Base-by-base conservation (phyloP, 1,140 invertebrate genomes). In the Drosophila oshimai region DNA sequence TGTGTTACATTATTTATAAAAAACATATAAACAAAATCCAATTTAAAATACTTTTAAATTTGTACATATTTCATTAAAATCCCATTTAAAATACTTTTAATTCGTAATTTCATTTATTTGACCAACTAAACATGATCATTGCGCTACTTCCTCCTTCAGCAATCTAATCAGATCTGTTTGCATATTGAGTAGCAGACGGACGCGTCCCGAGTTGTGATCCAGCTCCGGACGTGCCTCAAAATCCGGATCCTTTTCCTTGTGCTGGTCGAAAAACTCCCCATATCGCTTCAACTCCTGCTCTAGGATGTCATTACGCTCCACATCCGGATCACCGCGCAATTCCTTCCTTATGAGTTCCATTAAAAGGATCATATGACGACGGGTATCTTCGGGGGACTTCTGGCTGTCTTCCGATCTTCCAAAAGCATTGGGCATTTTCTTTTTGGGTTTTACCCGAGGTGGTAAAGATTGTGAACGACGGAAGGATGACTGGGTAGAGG, bases 81-180 rank as follows among this genome's bases (percentile, higher is more conserved):
- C n/a, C n/a, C n/a, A n/a, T n/a, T n/a, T n/a, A n/a, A n/a, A n/a
- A n/a, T n/a, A n/a, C n/a, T 15, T 12, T 34, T 0, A 13, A 12
- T 34, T 34, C 4, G 0, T 2, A 5, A 12, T 34, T 34, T 12
- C 22, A 22, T 22, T 22, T 22, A 6, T 12, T 12, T 12, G n/a
- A 13, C 7, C n/a, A 26, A 13, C 20, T 7, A 44, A 34, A 29
- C 5, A 3, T 0, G 6, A n/a, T 24, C 3, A 36, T 18, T 18
- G 7, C 2, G 12, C 5, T 1, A 13, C 3, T 29, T 20, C 31
- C 1, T 89, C 58, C 2, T 46, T 61, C n/a, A 89, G 36, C 44
- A 90, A 28, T 17, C 74, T 74, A 5, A 83, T 47, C 13, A 90
- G 62, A 70, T 81, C 79, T 0, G 60, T 86, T 49, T 89, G 88